phyloP scores from a whole-genome alignment of 2,888 invertebrate species.

The Mechanitis messenoides region DNA sequence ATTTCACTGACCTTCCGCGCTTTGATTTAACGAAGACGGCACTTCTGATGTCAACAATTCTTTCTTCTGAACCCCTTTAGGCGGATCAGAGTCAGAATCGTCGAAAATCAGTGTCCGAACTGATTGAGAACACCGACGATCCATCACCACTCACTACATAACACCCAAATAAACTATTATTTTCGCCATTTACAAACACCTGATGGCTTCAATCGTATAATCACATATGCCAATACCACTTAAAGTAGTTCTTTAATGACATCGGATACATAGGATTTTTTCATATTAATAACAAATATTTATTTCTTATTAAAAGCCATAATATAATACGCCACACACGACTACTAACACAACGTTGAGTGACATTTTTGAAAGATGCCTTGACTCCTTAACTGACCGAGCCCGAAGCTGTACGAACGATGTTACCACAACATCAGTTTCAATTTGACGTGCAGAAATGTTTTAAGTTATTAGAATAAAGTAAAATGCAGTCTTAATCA shows the following conservation, averaged over 20 bases:
- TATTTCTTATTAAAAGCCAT: constrained; percentile 52
- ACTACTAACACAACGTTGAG: constrained; percentile 53
- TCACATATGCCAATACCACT: constrained; percentile 23
- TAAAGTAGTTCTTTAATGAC: constrained; percentile 15
- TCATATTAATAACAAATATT: constrained; percentile 24
- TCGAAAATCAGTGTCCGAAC: constrained; percentile 87
- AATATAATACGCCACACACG: constrained; percentile 55
- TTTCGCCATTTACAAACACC: constrained; percentile 63
- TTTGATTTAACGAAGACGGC: constrained; percentile 63
- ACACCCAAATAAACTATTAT: constrained; percentile 59
- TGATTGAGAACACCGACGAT: constrained; percentile 81
- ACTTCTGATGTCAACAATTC: constrained; percentile 54
- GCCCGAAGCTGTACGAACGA: constrained; percentile 15
- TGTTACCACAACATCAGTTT: constrained; percentile 26
- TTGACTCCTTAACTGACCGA: background rate
- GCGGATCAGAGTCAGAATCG: constrained; percentile 79
- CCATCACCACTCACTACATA: constrained; percentile 67
- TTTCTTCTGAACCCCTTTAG: constrained; percentile 63
- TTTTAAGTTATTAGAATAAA: too few species aligned
- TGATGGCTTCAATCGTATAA: constrained; percentile 33
- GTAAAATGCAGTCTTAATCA: too few species aligned
- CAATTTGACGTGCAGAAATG: background rate
- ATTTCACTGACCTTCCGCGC: constrained; percentile 62
- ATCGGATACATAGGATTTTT: constrained; percentile 23
- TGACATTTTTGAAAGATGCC: constrained; percentile 41